phyloP scores from a whole-genome alignment of 2,888 invertebrate species.

The Ennomos fuscantarius region DNA sequence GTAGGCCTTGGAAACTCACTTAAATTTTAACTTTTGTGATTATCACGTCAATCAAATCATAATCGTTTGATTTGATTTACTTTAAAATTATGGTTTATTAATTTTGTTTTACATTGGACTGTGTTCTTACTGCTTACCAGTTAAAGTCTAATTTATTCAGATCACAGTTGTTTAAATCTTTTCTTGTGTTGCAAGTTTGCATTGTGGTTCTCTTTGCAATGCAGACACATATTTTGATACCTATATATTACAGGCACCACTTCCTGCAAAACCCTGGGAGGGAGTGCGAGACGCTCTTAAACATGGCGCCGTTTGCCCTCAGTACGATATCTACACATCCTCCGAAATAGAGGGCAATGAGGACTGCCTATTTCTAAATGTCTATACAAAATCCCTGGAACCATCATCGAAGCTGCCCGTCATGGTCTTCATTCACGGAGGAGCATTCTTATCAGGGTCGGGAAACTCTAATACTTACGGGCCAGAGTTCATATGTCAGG shows the following conservation, averaged over 20 bases:
- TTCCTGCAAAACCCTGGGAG: constrained; percentile 58
- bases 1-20: too few relatives aligned
- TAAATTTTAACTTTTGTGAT: too few relatives aligned
- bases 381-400: constrained; percentile 57
- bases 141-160: too few relatives aligned
- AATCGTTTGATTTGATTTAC: too few relatives aligned
- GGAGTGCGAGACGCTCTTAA: constrained; percentile 63
- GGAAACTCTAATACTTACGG: constrained; percentile 62
- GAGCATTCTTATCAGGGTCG: constrained; percentile 65
- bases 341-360: constrained; percentile 56
- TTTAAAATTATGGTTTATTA: too few relatives aligned
- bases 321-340: constrained; percentile 54
- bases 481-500: constrained; percentile 65
- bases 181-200: not conserved
- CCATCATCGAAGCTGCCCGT: constrained; percentile 54
- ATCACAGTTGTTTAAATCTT: not conserved
- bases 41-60: too few relatives aligned
- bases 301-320: constrained; percentile 67
- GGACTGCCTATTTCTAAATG: constrained; percentile 66
- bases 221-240: not conserved
- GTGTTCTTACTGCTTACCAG: too few relatives aligned
- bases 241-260: constrained; percentile 59
- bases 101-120: too few relatives aligned
- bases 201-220: not conserved
- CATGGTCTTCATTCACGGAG: constrained; percentile 75